phyloP scores from a whole-genome alignment of 2,113 vertebrate species.

The Salminus brasiliensis region DNA sequence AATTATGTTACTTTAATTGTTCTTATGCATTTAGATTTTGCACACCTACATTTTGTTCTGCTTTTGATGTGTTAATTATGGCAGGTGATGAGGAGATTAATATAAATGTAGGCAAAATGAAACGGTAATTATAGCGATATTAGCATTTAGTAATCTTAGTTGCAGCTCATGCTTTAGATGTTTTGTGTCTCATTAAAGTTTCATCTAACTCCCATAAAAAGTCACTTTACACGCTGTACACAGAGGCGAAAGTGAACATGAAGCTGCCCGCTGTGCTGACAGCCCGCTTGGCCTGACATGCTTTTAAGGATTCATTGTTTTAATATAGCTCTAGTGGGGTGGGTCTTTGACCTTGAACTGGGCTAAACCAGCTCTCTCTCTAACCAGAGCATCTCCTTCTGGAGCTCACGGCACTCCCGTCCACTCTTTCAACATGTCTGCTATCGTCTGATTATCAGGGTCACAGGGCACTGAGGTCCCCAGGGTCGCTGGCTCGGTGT shows the following conservation, averaged over 20 bases:
- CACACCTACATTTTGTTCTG: background rate
- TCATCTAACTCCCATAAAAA: background rate
- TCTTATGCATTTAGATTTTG: background rate
- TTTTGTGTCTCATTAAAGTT: conserved; percentile 31
- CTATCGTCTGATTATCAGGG: conserved; percentile 20
- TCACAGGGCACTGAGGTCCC: conserved; percentile 5
- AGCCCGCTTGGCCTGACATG: background rate
- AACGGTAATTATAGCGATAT: background rate
- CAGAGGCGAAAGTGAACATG: background rate
- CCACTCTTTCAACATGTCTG: conserved; percentile 15
- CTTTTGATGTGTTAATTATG: conserved; percentile 25
- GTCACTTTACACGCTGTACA: background rate
- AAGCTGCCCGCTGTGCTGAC: background rate
- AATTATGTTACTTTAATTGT: background rate
- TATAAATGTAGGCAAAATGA: conserved; percentile 11
- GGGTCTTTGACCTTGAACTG: background rate
- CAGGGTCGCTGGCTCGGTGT: background rate
- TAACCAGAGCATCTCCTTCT: background rate
- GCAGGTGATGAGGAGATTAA: background rate
- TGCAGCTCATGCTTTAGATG: background rate
- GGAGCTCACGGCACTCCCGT: background rate
- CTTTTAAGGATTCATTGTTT: background rate
- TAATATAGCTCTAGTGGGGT: background rate
- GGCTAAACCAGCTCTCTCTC: background rate
- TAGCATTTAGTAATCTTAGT: conserved; percentile 14